Evolutionary conservation across 2,888 invertebrate species (phyloP).

Genomic region (Cyaniris semiargus): DNA sequence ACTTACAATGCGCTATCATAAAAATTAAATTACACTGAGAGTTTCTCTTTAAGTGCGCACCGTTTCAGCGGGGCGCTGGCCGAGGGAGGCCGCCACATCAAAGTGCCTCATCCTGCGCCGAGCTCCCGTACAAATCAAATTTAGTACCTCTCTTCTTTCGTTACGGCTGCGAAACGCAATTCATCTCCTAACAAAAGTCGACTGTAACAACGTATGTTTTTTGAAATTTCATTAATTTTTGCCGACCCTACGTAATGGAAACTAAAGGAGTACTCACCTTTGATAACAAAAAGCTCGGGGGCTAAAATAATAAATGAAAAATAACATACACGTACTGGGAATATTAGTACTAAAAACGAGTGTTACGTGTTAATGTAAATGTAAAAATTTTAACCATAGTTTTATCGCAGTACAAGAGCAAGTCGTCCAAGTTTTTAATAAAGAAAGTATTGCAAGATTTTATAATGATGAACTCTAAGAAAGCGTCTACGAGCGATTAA

Average conservation of each 20-base stretch:
- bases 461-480: neutral
- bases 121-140: conserved; percentile 73
- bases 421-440: neutral
- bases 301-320: neutral
- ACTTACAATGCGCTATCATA: conserved; percentile 78
- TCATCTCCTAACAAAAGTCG: conserved; percentile 49
- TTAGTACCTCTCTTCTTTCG: conserved; percentile 73
- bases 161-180: conserved; percentile 54
- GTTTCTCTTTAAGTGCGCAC: conserved; percentile 74
- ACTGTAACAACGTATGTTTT: conserved; percentile 35
- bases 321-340: neutral
- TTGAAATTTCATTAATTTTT: conserved; percentile 32
- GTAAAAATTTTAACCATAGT: neutral
- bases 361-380: neutral
- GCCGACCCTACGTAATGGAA: conserved; percentile 28
- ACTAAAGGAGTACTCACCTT: conserved; percentile 23
- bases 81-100: conserved; percentile 68
- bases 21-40: conserved; percentile 78
- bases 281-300: neutral
- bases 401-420: neutral
- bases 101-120: conserved; percentile 64
- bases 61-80: conserved; percentile 61
- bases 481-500: neutral
- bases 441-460: neutral
- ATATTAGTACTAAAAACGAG: neutral